Percentiles rank a stretch among this genome's conserved stretches.
Evolutionary conservation across 2,797 vertebrate genomes (phyloP).

Genomic region (Gymnodraco acuticeps): DNA sequence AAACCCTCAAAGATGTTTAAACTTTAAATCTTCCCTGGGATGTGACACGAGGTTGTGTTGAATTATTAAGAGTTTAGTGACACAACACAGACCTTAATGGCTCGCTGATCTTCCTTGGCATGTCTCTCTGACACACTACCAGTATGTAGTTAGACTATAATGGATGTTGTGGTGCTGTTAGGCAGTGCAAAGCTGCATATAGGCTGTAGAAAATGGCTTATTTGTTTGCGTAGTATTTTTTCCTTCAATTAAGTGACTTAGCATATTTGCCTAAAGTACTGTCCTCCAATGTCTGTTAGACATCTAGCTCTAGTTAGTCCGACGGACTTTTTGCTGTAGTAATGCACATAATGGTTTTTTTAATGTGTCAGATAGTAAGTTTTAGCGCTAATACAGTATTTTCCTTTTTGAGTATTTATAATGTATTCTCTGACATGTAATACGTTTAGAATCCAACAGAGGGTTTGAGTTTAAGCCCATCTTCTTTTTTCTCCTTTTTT

Average conservation of each 20-base stretch:
- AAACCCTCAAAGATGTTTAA: slow-evolving; percentile 70
- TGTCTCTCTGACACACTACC: slow-evolving; percentile 77
- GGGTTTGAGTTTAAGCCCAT: slow-evolving; percentile 49
- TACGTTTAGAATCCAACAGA: slow-evolving; percentile 69
- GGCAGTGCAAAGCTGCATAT: slow-evolving; percentile 79
- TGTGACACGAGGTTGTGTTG: slow-evolving; percentile 68
- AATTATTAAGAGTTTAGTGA: slow-evolving; percentile 71
- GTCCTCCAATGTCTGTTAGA: slow-evolving; percentile 71
- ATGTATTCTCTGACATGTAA: slow-evolving; percentile 80
- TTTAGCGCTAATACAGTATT: slow-evolving; percentile 73
- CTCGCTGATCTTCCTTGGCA: slow-evolving; percentile 76
- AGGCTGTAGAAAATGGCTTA: slow-evolving; percentile 78
- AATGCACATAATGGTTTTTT: slow-evolving; percentile 69
- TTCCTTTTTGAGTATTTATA: slow-evolving; percentile 77
- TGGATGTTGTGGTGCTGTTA: slow-evolving; percentile 82
- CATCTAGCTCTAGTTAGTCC: slow-evolving; percentile 75
- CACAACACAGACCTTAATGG: slow-evolving; percentile 61
- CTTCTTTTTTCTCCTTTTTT: slow-evolving; percentile 29
- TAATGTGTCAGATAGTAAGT: slow-evolving; percentile 69
- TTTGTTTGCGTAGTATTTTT: slow-evolving; percentile 78
- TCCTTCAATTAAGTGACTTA: slow-evolving; percentile 78
- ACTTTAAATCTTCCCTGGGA: slow-evolving; percentile 62
- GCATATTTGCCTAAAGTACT: slow-evolving; percentile 75
- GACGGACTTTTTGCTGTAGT: slow-evolving; percentile 75
- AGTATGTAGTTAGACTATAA: slow-evolving; percentile 79